A percentile compares a stretch with the other conserved stretches of the same genome.
These are phyloP conservation scores for Brachypteracias leptosomus DNA, from an alignment of 2,113 vertebrate genomes.

Conservation along the genomic window DNA sequence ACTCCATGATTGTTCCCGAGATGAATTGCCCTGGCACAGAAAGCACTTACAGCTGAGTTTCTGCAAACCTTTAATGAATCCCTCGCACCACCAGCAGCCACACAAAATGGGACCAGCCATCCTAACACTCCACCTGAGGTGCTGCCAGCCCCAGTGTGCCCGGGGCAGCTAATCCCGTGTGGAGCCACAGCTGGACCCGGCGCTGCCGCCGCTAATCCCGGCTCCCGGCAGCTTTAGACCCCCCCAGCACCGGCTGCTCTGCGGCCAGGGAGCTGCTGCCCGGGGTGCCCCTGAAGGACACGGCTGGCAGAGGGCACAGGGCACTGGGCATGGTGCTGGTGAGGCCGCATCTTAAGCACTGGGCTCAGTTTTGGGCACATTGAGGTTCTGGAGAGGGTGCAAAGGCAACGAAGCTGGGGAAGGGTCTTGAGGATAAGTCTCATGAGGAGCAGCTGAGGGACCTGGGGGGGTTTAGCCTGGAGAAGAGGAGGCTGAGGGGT, in stretches of 20 bases:
- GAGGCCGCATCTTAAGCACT: no score
- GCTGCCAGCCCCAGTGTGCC: no score
- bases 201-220: neutral
- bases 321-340: no score
- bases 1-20: neutral
- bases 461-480: no score
- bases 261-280: accelerated
- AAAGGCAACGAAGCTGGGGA: no score
- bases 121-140: no score
- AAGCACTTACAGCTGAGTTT: neutral
- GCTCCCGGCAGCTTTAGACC: neutral
- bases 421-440: no score
- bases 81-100: neutral
- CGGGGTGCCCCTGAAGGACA: neutral
- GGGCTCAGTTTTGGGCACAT: no score
- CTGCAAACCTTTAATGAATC: neutral
- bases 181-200: neutral
- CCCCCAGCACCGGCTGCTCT: neutral
- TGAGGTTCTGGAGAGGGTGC: no score
- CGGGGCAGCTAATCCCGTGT: neutral
- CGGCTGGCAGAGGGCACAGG: neutral
- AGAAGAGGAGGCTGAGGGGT: no score
- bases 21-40: neutral
- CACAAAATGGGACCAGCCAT: no score
- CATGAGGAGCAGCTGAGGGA: no score